phyloP scores from a whole-genome alignment of 2,113 vertebrate genomes.

The Rhinoptilus africanus region DNA sequence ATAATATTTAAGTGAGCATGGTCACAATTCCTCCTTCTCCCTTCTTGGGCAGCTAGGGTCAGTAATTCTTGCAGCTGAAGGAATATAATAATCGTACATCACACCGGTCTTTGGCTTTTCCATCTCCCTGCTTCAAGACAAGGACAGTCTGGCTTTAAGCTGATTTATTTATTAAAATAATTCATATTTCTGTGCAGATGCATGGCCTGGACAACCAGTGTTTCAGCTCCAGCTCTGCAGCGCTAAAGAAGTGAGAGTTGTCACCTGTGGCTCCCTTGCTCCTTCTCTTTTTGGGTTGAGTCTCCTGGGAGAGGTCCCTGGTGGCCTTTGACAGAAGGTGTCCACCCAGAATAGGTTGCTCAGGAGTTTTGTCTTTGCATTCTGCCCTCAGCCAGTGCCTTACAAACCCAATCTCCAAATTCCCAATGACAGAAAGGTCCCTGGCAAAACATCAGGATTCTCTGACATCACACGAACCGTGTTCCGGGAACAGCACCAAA shows the following conservation, averaged over 20 bases:
- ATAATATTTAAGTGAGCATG: neutral
- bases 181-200: neutral
- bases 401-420: slow-evolving; percentile 71
- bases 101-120: neutral
- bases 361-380: slow-evolving; percentile 50
- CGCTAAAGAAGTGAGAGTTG: neutral
- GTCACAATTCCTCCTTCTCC: neutral
- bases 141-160: neutral
- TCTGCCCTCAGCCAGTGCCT: slow-evolving; percentile 61
- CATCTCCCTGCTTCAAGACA: neutral
- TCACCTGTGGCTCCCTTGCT: neutral
- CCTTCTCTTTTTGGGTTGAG: neutral
- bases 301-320: neutral
- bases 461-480: slow-evolving; percentile 28
- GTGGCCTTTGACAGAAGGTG: slow-evolving; percentile 3
- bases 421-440: slow-evolving; percentile 75
- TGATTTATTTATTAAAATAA: neutral
- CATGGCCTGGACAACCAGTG: neutral
- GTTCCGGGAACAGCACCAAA: slow-evolving; percentile 55
- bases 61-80: neutral
- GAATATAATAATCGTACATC: neutral
- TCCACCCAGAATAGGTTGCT: neutral
- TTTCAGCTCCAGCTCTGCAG: neutral
- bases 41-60: neutral
- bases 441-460: slow-evolving; percentile 57